Percentiles rank a stretch among this genome's conserved stretches.
These are phyloP conservation scores for Ceryle rudis DNA, from an alignment of 2,797 vertebrate species.

Conservation along the genomic window DNA sequence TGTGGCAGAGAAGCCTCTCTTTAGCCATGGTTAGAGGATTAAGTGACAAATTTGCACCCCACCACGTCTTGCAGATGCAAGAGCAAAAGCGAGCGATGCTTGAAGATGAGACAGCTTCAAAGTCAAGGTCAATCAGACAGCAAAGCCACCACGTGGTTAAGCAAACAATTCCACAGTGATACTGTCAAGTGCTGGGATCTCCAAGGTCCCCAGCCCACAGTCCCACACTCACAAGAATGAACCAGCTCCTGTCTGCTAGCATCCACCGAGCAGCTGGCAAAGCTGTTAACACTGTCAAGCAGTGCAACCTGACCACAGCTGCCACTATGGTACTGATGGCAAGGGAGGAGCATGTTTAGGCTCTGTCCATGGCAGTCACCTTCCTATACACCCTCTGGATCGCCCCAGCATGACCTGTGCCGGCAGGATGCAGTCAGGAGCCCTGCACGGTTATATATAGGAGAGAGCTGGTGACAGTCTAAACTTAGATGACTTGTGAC, in stretches of 20 bases:
- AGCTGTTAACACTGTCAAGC: not conserved
- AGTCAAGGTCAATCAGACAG: not conserved
- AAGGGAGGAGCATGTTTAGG: not conserved
- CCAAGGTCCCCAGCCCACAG: not conserved
- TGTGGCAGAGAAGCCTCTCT: not conserved
- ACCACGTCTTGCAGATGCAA: not conserved
- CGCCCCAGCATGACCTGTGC: not conserved
- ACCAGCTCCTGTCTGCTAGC: not conserved
- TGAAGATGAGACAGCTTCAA: not conserved
- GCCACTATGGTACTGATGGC: not conserved
- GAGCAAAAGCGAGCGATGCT: not conserved
- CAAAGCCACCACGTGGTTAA: fast-evolving
- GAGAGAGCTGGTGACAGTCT: constrained; percentile 71
- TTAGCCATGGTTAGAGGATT: not conserved
- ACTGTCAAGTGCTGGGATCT: not conserved
- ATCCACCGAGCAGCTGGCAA: not conserved
- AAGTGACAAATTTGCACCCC: not conserved
- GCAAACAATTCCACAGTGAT: not conserved
- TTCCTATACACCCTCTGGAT: not conserved
- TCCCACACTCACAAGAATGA: not conserved
- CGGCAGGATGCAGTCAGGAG: constrained; percentile 42
- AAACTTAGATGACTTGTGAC: constrained; percentile 82
- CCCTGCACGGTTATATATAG: constrained; percentile 72
- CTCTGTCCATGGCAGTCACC: not conserved
- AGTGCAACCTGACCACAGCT: not conserved